phyloP scores from a whole-genome alignment of 2,797 vertebrate genomes.

The Crenuchus spilurus region DNA sequence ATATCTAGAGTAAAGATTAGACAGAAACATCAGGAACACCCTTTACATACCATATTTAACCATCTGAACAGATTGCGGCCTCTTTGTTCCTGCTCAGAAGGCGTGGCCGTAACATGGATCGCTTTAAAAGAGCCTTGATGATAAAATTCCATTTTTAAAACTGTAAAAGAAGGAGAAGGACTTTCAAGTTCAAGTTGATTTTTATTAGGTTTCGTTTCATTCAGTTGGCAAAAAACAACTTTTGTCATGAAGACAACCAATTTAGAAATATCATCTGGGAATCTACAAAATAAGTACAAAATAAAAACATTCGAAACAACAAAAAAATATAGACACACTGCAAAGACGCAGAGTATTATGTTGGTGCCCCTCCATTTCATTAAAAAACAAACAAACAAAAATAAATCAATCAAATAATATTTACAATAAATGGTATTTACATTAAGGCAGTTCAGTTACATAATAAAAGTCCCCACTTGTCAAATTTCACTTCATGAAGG shows the following conservation, averaged over 20 bases:
- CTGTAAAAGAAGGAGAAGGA: neutral
- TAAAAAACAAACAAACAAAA: conserved; percentile 85
- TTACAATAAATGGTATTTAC: conserved; percentile 98
- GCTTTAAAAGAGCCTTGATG: neutral
- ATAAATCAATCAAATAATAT: conserved; percentile 83
- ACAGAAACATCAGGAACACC: neutral
- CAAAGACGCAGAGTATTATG: conserved; percentile 85
- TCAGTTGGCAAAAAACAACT: conserved; percentile 79
- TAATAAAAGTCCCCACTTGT: conserved; percentile 69
- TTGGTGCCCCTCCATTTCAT: conserved; percentile 84
- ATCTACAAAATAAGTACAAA: conserved; percentile 75
- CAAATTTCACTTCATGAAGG: conserved; percentile 75
- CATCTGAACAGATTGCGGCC: neutral
- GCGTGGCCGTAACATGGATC: neutral
- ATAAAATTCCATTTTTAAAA: no score
- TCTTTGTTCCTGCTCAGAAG: neutral
- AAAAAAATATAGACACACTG: conserved; percentile 83
- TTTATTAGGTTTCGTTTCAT: conserved; percentile 80
- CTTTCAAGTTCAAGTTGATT: conserved; percentile 68
- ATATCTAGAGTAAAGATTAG: no score
- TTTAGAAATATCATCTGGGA: conserved; percentile 69
- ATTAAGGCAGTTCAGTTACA: conserved; percentile 85
- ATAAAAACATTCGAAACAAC: conserved; percentile 72
- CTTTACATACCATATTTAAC: neutral
- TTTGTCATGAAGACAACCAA: conserved; percentile 78